Evolutionary conservation across 2,113 vertebrate species (phyloP), one percentile per base, ranked within the genome.

Genomic region (Aythya baeri): DNA sequence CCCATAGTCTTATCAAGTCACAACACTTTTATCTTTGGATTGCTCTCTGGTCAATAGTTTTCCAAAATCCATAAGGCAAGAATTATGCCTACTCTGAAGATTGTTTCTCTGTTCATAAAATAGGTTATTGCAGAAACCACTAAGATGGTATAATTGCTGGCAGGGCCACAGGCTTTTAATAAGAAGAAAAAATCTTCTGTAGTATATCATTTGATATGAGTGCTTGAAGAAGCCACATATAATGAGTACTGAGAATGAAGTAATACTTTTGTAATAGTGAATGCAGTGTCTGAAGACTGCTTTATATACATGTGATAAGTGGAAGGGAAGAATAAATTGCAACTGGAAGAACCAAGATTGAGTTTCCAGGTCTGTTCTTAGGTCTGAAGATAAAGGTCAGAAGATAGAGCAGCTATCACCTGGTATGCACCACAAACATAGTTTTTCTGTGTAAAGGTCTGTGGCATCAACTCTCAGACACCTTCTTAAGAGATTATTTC

Each of bases 371-470:
- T 79, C 77, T 84, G 32, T 86, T 74, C 88, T 92, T 34, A 82
- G 25, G 88, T 27, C 17, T 79, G 70, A 93, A 96, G 61, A 86
- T 84, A 96, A 95, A 96, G 94, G 86, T 97, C 88, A 95, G 81
- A 82, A 88, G 17, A 90, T 23, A 90, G 73, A 97, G 57, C 15
- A 84, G 70, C 66, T 95, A 96, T 86, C 92, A 84, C 66, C 61
- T 82, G 76, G 36, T 92, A 93, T 38, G 2, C 23, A 92, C 46
- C n/a, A 72, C 0, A 11, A 94, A 94, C 91, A 94, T 78, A 86
- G 82, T 87, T 97, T 93, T 96, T 92, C 85, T 91, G 82, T 89
- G 84, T 94, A 93, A 85, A 91, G 52, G 73, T 92, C 89, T 89
- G 61, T 31, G 57, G 27, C 86, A 89, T 85, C 91, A 81, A 88